Percentiles rank a stretch among this genome's conserved stretches.
Evolutionary conservation across 2,888 invertebrate genomes (phyloP).

Genomic region (Seira sanloemensis): DNA sequence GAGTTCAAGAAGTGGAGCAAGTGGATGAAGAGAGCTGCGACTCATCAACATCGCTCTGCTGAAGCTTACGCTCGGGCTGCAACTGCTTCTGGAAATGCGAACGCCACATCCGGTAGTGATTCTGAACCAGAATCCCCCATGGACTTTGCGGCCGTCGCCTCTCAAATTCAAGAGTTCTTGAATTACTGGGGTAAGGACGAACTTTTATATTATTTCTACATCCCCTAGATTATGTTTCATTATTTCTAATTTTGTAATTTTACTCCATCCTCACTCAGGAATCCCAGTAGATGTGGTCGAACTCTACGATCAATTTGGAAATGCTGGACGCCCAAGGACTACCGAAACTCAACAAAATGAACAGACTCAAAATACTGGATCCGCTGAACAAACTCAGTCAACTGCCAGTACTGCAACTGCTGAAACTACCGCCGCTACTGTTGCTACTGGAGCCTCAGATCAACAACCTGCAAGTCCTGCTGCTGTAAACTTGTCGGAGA

Average conservation of each 20-base stretch:
- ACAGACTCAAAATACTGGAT: not conserved
- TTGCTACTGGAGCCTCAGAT: not conserved
- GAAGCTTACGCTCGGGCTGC: slow-evolving; percentile 63
- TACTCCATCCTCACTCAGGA: no score
- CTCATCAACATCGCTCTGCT: slow-evolving; percentile 66
- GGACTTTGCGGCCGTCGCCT: slow-evolving; percentile 68
- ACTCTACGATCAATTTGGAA: slow-evolving; percentile 70
- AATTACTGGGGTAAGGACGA: slow-evolving; percentile 68
- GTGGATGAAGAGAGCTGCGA: slow-evolving; percentile 67
- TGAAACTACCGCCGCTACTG: not conserved
- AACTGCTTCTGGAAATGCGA: slow-evolving; percentile 25
- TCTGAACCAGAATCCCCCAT: slow-evolving; percentile 26
- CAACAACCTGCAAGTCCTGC: slow-evolving; percentile 8
- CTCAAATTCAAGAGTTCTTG: slow-evolving; percentile 71
- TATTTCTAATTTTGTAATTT: no score
- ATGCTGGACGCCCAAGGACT: slow-evolving; percentile 38
- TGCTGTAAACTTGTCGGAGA: slow-evolving; percentile 29
- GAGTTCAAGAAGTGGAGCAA: slow-evolving; percentile 69
- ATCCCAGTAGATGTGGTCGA: slow-evolving; percentile 72
- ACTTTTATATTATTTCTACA: not conserved
- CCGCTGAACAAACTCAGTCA: slow-evolving; percentile 10
- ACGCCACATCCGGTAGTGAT: slow-evolving; percentile 32
- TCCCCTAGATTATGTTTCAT: not conserved
- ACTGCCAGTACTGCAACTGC: not conserved
- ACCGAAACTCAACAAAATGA: slow-evolving; percentile 44